Percentiles rank a stretch among this genome's conserved stretches.
These are phyloP conservation scores for Drosophila greeni DNA, from an alignment of 2,888 invertebrate genomes.

Conservation along the genomic window DNA sequence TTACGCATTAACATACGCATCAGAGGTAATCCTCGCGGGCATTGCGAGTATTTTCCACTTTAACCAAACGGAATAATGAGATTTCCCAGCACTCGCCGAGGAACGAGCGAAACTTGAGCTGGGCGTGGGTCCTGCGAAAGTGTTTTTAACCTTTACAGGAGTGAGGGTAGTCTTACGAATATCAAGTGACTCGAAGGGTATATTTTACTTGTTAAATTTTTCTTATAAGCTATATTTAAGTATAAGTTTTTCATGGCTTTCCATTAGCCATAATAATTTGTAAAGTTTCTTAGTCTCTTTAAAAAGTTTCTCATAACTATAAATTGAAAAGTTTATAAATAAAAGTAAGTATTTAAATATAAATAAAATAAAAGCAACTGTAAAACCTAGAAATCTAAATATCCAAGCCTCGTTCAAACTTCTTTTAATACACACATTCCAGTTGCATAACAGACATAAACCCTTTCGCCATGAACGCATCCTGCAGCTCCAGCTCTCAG, in stretches of 20 bases:
- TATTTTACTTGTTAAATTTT: background rate
- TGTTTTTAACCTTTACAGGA: background rate
- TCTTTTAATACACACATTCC: background rate
- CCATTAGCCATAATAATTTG: background rate
- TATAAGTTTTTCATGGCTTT: background rate
- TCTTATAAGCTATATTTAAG: background rate
- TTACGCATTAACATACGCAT: conserved; percentile 21
- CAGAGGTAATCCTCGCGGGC: conserved; percentile 11
- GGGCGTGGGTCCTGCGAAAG: background rate
- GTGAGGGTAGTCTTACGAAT: background rate
- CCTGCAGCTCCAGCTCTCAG: background rate
- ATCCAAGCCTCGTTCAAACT: background rate
- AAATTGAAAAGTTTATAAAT: background rate
- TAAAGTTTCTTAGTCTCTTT: background rate
- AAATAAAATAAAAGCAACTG: background rate
- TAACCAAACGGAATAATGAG: conserved; percentile 15
- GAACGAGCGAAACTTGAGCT: background rate
- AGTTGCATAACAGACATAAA: conserved; percentile 1
- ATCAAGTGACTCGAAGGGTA: background rate
- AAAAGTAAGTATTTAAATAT: background rate
- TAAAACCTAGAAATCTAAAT: background rate
- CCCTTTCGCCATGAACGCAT: background rate
- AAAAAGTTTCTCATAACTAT: background rate
- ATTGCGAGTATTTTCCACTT: background rate
- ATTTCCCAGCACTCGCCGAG: conserved; percentile 5